Conservation (phyloP, 2,888 invertebrate genomes). For the Prenolepis imparis region DNA sequence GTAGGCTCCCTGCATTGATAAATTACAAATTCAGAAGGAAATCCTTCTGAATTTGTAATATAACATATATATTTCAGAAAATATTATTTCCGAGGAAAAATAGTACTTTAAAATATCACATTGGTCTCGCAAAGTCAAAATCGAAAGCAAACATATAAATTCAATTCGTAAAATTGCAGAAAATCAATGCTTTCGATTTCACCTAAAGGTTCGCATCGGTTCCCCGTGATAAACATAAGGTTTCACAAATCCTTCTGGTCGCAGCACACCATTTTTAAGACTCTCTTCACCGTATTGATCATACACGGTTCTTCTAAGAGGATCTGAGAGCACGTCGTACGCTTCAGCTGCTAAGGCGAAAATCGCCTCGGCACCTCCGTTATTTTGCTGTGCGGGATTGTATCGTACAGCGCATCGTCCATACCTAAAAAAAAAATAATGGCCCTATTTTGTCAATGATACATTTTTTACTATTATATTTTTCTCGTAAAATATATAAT, state of each 20-base stretch:
- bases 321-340: conserved; percentile 91
- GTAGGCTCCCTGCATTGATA: no score
- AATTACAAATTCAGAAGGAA: no score
- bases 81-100: not conserved
- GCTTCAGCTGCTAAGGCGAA: conserved; percentile 92
- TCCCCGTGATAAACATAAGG: conserved; percentile 94
- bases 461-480: not conserved
- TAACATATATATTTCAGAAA: not conserved
- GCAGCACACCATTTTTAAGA: conserved; percentile 92
- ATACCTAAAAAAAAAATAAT: conserved; percentile 83
- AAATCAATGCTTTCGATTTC: conserved; percentile 48
- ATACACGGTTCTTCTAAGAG: conserved; percentile 91
- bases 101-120: not conserved
- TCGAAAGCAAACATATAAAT: conserved; percentile 11
- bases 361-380: conserved; percentile 84
- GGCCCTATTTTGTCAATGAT: conserved; percentile 6
- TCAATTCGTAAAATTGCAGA: not conserved
- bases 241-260: conserved; percentile 89
- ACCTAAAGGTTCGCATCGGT: conserved; percentile 91
- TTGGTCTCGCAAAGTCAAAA: not conserved
- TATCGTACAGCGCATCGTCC: conserved; percentile 88
- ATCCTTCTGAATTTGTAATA: not conserved
- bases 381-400: conserved; percentile 87
- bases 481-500: not conserved
- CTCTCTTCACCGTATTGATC: conserved; percentile 97